phyloP scores from a whole-genome alignment of 64 coral and sea anemone species.

The Actinia tenebrosa region DNA sequence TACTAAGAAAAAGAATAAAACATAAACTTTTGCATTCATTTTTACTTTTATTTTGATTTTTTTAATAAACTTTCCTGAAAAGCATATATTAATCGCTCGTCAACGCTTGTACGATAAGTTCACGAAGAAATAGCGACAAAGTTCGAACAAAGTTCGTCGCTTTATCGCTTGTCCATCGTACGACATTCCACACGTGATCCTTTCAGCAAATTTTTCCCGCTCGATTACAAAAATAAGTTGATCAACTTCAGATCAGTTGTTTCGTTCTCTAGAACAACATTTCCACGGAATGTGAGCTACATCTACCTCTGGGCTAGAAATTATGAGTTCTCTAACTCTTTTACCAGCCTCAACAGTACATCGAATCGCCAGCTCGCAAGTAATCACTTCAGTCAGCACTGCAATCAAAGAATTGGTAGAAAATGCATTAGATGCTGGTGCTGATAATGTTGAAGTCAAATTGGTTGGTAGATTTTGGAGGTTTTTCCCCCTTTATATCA shows the following conservation, averaged over 20 bases:
- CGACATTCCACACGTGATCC: conserved; percentile 14
- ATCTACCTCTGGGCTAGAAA: not conserved
- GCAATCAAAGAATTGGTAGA: conserved; percentile 92
- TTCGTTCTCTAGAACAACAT: not conserved
- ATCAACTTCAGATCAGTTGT: conserved; percentile 3
- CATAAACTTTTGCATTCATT: too few relatives aligned
- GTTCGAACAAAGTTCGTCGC: conserved; percentile 1
- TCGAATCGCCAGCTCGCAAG: conserved; percentile 84
- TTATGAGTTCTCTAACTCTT: conserved; percentile 41
- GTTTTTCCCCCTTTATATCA: not conserved
- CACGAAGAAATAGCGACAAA: not conserved
- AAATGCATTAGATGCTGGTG: conserved; percentile 89
- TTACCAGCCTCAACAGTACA: conserved; percentile 70
- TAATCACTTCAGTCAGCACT: conserved; percentile 75
- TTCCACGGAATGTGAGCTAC: not conserved
- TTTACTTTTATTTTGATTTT: not conserved
- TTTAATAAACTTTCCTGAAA: too few relatives aligned
- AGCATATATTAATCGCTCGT: not conserved
- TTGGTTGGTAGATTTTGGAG: conserved; percentile 42
- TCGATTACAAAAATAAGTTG: conserved; percentile 32
- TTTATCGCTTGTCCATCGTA: not conserved
- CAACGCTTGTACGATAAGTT: not conserved
- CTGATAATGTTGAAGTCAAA: conserved; percentile 78
- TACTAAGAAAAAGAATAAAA: not conserved
- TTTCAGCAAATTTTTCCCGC: conserved; percentile 22